Percentiles rank a stretch among this genome's conserved stretches.
Evolutionary conservation across 2,113 vertebrate genomes (phyloP).

Genomic region (Parus major): DNA sequence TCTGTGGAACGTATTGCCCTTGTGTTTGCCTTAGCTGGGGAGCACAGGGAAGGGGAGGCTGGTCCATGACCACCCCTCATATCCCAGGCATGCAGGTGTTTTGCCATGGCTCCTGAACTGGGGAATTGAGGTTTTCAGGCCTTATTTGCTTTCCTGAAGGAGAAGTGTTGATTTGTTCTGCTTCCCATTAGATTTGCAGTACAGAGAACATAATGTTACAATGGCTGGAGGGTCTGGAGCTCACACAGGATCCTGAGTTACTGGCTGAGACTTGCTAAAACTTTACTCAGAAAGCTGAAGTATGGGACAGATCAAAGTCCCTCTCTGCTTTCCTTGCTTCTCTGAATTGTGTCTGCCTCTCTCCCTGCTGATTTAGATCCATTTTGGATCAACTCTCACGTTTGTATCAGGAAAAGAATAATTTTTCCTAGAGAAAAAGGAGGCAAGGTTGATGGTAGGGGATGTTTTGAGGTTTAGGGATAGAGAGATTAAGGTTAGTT

Average conservation of each 20-base stretch:
- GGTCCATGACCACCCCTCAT: background rate
- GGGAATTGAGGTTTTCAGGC: background rate
- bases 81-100: background rate
- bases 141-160: background rate
- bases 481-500: background rate
- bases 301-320: background rate
- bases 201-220: background rate
- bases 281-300: background rate
- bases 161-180: background rate
- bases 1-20: background rate
- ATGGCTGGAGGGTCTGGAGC: background rate
- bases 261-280: background rate
- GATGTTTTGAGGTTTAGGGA: background rate
- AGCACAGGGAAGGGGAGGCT: background rate
- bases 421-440: background rate
- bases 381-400: background rate
- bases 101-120: background rate
- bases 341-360: background rate
- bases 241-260: background rate
- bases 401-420: background rate
- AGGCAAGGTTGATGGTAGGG: background rate
- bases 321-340: background rate
- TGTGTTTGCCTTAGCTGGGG: background rate
- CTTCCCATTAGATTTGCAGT: background rate
- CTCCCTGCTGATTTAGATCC: background rate